Evolutionary conservation across 2,888 invertebrate genomes (phyloP).

Genomic region (Phyto melanocephala): DNA sequence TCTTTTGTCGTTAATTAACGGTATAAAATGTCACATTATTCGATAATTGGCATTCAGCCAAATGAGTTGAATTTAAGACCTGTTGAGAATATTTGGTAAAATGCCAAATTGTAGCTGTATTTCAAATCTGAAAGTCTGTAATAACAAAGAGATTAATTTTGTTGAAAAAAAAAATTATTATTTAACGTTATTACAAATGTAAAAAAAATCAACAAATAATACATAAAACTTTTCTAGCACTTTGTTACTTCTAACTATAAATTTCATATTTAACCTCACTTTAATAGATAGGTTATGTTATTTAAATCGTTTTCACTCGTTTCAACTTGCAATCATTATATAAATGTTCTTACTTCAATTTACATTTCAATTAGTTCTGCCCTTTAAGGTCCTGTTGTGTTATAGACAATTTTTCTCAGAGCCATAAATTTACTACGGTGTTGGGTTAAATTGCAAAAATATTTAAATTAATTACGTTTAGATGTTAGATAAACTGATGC

Average conservation of each 20-base stretch:
- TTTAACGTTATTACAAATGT: no score
- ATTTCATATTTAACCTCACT: no score
- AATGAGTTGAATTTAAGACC: slow-evolving; percentile 3
- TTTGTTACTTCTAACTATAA: no score
- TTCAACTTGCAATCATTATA: no score
- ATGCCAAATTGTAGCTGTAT: not conserved
- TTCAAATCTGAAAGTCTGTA: not conserved
- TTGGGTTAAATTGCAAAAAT: slow-evolving; percentile 31
- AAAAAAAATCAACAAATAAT: no score
- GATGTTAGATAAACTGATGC: slow-evolving; percentile 31
- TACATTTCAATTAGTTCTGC: no score
- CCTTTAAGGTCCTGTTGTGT: no score
- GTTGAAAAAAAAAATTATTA: no score
- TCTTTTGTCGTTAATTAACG: not conserved
- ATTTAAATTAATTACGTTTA: slow-evolving; percentile 42
- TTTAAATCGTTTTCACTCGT: no score
- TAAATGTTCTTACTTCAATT: no score
- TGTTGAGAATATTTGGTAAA: slow-evolving; percentile 6
- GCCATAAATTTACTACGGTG: slow-evolving; percentile 20
- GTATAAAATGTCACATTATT: not conserved
- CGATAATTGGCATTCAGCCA: slow-evolving; percentile 25
- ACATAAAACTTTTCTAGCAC: no score
- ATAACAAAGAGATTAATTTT: not conserved
- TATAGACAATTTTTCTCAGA: not conserved
- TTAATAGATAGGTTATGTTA: no score